Evolutionary conservation across 2,113 vertebrate species (phyloP), one percentile per base, ranked within the genome.

Genomic region (Gambusia affinis): DNA sequence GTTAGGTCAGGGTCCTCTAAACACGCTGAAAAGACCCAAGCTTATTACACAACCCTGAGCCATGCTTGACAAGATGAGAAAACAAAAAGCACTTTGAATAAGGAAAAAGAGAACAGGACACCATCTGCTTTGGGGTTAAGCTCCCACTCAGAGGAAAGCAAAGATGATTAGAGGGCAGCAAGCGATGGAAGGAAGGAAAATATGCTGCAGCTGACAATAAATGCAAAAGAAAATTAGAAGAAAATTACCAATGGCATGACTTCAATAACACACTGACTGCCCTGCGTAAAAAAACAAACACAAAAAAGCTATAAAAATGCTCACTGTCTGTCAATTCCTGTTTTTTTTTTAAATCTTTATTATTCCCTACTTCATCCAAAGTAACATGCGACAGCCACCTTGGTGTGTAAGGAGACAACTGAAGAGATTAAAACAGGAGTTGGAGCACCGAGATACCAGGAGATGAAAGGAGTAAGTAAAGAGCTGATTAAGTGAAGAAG

Each of bases 61-160:
- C 91, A 94, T 92, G 93, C 94, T 94, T 93, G 94, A 95, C 94
- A 94, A 95, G 91, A 96, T 92, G 93, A 89, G 92, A 92, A 95
- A 96, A 93, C 92, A 95, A 39, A 84, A 94, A 93, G 91, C 88
- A 89, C 62, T 95, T 90, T 85, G 89, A 96, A 94, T 91, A 85
- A 92, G 83, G 89, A 90, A 94, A 95, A 95, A 82, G 88, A 87
- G 88, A 93, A 93, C 93, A 89, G 94, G 90, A 42, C 85, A 87
- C 94, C 95, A 95, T 95, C 94, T 97, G 95, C 92, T 93, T 89
- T 85, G 76, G 87, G 84, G 62, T 54, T 85, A 88, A 84, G 84
- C 85, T 69, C 81, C 79, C 86, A 88, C 93, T 94, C 67, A 92
- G 92, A 88, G 86, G 83, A 84, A 69, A 71, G 75, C 78, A 76